Evolutionary conservation across 2,888 invertebrate species (phyloP).

Genomic region (Venustoraphidia nigricollis): DNA sequence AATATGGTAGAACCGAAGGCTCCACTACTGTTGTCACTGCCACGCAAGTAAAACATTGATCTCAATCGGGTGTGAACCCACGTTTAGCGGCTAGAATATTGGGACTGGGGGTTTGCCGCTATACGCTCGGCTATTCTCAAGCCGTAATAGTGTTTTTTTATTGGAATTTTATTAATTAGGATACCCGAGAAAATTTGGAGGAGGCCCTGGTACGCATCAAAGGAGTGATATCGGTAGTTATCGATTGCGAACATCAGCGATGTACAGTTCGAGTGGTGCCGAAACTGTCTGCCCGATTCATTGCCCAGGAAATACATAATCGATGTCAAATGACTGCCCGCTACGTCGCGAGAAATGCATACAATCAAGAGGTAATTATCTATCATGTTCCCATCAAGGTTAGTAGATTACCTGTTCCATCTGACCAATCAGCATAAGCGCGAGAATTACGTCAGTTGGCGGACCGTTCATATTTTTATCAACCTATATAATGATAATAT

Average conservation of each 20-base stretch:
- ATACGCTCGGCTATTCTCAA: not conserved
- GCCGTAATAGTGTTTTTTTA: not conserved
- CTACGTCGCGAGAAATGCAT: constrained; percentile 14
- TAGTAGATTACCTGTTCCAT: too few relatives aligned
- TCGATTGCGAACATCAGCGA: constrained; percentile 15
- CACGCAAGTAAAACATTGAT: too few relatives aligned
- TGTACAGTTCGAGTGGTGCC: constrained; percentile 17
- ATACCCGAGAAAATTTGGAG: constrained; percentile 13
- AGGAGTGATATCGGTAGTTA: constrained; percentile 19
- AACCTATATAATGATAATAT: too few relatives aligned
- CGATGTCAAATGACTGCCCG: constrained; percentile 13
- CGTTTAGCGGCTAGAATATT: too few relatives aligned
- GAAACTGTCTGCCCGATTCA: constrained; percentile 13
- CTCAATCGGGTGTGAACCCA: too few relatives aligned
- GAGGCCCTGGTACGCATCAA: constrained; percentile 14
- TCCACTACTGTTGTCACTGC: too few relatives aligned
- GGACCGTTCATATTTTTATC: too few relatives aligned
- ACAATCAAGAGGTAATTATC: constrained; percentile 11
- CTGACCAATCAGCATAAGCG: too few relatives aligned
- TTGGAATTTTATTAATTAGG: constrained; percentile 7
- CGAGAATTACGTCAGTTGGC: too few relatives aligned
- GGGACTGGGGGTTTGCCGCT: too few relatives aligned
- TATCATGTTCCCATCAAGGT: too few relatives aligned
- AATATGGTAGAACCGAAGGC: too few relatives aligned
- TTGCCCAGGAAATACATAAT: constrained; percentile 14